Conservation (phyloP, 2,888 invertebrate genomes). For the Hirtodrosophila cameraria region DNA sequence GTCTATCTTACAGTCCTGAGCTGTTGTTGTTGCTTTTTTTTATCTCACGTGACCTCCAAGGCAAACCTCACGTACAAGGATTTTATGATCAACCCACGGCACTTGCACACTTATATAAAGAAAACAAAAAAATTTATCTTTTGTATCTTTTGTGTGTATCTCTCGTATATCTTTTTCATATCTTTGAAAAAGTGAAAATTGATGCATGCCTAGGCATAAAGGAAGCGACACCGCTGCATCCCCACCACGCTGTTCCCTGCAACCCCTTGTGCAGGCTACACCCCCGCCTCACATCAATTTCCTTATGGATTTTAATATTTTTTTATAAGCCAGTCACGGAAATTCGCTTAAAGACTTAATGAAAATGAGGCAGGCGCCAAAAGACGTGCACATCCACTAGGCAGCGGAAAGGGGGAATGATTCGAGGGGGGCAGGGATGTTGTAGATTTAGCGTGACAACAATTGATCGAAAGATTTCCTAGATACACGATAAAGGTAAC, state of each 20-base stretch:
- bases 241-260: too few species aligned
- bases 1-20: conserved; percentile 35
- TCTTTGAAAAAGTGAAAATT: conserved; percentile 76
- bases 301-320: conserved; percentile 79
- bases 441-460: conserved; percentile 40
- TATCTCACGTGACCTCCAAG: conserved; percentile 74
- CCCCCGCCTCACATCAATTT: conserved; percentile 56
- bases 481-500: conserved; percentile 13
- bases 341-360: conserved; percentile 70
- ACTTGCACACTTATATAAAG: conserved; percentile 64
- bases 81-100: conserved; percentile 59
- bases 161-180: conserved; percentile 48
- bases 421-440: neutral
- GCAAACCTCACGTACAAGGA: conserved; percentile 79
- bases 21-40: conserved; percentile 31
- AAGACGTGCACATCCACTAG: conserved; percentile 48
- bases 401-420: neutral
- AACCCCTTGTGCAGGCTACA: neutral
- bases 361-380: conserved; percentile 63
- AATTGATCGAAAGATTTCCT: conserved; percentile 30
- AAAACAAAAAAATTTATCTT: conserved; percentile 27
- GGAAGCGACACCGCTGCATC: conserved; percentile 29
- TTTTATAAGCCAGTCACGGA: conserved; percentile 77
- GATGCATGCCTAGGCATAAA: conserved; percentile 66
- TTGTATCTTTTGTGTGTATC: conserved; percentile 47